phyloP scores from a whole-genome alignment of 2,888 invertebrate species.

The Clepsis dumicolana region DNA sequence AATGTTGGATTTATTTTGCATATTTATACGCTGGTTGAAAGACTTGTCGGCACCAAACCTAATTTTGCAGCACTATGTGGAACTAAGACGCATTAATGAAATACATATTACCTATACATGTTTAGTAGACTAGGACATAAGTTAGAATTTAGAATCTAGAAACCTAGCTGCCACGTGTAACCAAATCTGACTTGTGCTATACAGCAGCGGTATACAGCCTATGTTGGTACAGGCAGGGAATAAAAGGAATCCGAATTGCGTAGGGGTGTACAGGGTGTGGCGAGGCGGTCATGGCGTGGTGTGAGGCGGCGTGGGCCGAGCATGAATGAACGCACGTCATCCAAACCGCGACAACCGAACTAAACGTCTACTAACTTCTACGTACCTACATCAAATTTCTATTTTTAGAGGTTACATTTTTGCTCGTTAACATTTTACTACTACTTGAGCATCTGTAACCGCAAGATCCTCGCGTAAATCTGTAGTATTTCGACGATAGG shows the following conservation, averaged over 20 bases:
- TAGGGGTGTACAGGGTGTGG: constrained; percentile 22
- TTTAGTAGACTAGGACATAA: too few species aligned
- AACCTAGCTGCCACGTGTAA: background rate
- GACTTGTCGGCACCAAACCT: background rate
- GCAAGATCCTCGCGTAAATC: background rate
- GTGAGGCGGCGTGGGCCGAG: constrained; percentile 51
- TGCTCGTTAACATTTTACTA: constrained; percentile 36
- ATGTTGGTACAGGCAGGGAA: background rate
- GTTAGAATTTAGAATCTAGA: too few species aligned
- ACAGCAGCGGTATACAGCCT: background rate
- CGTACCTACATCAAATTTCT: constrained; percentile 15
- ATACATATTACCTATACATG: too few species aligned
- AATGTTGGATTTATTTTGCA: constrained; percentile 13
- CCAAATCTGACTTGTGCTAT: background rate
- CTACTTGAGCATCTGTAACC: constrained; percentile 2
- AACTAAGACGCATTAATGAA: background rate
- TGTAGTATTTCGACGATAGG: background rate
- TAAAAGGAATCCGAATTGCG: constrained; percentile 21
- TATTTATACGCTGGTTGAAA: background rate
- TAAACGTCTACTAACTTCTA: constrained; percentile 46
- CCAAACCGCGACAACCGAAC: constrained; percentile 21
- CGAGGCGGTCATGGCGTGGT: constrained; percentile 24
- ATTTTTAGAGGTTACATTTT: constrained; percentile 32
- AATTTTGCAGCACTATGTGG: background rate
- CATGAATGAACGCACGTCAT: constrained; percentile 62